Conservation (phyloP, 2,113 vertebrate genomes). For the Ceyx margarethae region DNA sequence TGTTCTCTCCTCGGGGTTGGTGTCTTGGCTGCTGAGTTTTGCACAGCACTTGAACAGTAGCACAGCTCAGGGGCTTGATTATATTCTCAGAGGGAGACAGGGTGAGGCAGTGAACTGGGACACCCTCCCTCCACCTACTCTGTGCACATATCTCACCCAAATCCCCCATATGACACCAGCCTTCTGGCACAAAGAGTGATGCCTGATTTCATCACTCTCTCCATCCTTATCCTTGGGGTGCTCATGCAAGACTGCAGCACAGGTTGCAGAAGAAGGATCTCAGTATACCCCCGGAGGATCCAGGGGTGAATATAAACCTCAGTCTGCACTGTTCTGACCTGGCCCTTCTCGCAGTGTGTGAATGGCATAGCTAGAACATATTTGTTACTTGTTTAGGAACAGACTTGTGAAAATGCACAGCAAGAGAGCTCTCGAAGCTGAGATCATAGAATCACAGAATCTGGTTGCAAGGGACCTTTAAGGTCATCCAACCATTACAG, state of each 20-base stretch:
- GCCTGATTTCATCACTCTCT: background rate
- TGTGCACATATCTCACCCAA: background rate
- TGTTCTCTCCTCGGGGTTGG: background rate
- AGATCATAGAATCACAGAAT: too few species aligned
- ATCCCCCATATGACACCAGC: background rate
- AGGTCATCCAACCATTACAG: too few species aligned
- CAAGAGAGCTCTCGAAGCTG: background rate
- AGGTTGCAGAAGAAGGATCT: background rate
- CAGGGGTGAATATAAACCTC: background rate
- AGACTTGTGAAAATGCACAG: background rate
- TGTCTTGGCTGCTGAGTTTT: background rate
- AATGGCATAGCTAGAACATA: fast-evolving
- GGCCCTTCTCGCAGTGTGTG: background rate
- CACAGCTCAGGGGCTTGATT: background rate
- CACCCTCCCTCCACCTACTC: background rate
- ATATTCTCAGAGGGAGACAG: background rate
- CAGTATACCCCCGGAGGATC: background rate
- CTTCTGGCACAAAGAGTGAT: background rate
- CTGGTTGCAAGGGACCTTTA: too few species aligned
- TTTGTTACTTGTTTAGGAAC: background rate
- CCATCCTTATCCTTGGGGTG: background rate
- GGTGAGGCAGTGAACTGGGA: background rate
- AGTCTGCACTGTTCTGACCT: background rate
- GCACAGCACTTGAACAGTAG: background rate
- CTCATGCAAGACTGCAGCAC: background rate